These are phyloP conservation scores for Dascillus cervinus DNA, from an alignment of 2,888 invertebrate species.

Conservation along the genomic window DNA sequence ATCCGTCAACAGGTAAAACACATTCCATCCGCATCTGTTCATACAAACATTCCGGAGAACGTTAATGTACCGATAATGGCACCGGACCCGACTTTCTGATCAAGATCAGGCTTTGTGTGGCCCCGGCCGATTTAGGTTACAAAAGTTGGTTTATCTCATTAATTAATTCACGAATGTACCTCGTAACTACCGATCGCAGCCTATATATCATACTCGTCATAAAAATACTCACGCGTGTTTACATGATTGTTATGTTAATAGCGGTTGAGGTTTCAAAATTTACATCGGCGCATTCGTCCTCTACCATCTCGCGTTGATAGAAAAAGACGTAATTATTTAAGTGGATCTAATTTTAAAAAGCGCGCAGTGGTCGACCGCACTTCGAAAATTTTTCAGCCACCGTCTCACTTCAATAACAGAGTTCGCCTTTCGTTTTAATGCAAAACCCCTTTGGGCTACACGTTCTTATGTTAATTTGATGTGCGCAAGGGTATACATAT, in stretches of 20 bases:
- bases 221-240: slow-evolving; percentile 18
- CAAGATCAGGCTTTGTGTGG: background rate
- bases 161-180: slow-evolving; percentile 3
- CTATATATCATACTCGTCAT: slow-evolving; percentile 5
- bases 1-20: too few relatives aligned
- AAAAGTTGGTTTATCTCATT: slow-evolving; percentile 6
- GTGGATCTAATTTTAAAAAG: slow-evolving; percentile 7
- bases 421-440: slow-evolving; percentile 3
- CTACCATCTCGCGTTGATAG: slow-evolving; percentile 8
- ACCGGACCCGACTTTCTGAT: too few relatives aligned
- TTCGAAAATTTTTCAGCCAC: slow-evolving; percentile 5
- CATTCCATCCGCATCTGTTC: too few relatives aligned
- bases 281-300: slow-evolving; percentile 10
- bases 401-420: slow-evolving; percentile 7
- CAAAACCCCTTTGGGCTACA: slow-evolving; percentile 9
- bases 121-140: slow-evolving; percentile 4
- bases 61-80: slow-evolving; percentile 1
- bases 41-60: too few relatives aligned
- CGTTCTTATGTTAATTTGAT: slow-evolving; percentile 18
- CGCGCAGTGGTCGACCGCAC: slow-evolving; percentile 10
- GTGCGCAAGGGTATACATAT: slow-evolving; percentile 12
- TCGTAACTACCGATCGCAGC: background rate
- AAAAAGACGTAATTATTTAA: slow-evolving; percentile 11
- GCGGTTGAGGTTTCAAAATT: slow-evolving; percentile 9
- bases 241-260: slow-evolving; percentile 19